A percentile compares a stretch with the other conserved stretches of the same genome.
Evolutionary conservation across 2,888 invertebrate genomes (phyloP).

Genomic region (Helleia helle): DNA sequence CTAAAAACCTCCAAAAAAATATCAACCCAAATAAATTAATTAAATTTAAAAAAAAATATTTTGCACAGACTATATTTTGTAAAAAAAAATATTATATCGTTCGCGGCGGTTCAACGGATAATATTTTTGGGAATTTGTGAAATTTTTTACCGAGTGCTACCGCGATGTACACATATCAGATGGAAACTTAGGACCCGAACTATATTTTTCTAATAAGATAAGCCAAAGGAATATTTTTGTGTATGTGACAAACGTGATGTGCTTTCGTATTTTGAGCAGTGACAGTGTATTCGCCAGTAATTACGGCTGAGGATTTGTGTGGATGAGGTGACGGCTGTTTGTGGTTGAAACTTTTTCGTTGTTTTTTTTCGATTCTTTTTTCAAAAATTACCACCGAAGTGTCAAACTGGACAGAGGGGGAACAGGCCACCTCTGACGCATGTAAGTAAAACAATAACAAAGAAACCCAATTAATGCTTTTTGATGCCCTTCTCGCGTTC

Average conservation of each 20-base stretch:
- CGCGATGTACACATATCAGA: conserved; percentile 67
- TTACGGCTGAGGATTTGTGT: conserved; percentile 52
- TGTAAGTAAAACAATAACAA: conserved; percentile 48
- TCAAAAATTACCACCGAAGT: conserved; percentile 69
- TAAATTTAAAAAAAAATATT: conserved; percentile 43
- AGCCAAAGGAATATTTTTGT: conserved; percentile 47
- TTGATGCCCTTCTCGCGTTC: conserved; percentile 45
- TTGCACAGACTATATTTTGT: conserved; percentile 62
- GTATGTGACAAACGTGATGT: conserved; percentile 57
- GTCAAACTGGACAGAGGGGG: conserved; percentile 72
- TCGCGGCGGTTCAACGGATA: conserved; percentile 47
- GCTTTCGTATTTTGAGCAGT: conserved; percentile 56
- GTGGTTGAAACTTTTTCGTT: conserved; percentile 50
- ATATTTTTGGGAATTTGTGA: conserved; percentile 39
- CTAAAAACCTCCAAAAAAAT: conserved; percentile 55
- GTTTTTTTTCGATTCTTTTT: conserved; percentile 35
- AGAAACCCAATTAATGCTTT: conserved; percentile 28
- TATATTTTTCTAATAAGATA: conserved; percentile 38
- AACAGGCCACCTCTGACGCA: conserved; percentile 70
- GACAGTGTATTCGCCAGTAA: conserved; percentile 52
- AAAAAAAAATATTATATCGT: conserved; percentile 50
- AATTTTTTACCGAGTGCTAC: conserved; percentile 33
- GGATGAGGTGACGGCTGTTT: conserved; percentile 52
- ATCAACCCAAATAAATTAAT: conserved; percentile 32
- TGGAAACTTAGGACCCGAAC: conserved; percentile 69